phyloP scores from a whole-genome alignment of 2,113 vertebrate genomes.

The Gulo gulo region DNA sequence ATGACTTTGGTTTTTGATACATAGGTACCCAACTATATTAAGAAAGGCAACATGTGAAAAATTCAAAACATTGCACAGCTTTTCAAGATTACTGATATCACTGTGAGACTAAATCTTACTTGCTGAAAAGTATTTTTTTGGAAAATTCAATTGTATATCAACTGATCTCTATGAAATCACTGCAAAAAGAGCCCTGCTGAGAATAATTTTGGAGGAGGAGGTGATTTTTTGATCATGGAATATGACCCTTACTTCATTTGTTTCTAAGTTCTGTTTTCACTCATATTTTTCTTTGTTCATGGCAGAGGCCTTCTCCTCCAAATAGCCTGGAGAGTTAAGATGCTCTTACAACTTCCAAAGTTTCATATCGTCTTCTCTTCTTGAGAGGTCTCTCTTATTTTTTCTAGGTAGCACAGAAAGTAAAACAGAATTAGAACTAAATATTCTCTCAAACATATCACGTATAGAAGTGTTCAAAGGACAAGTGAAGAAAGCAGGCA shows the following conservation, averaged over 20 bases:
- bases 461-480: conserved; percentile 18
- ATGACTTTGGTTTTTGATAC: background rate
- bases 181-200: background rate
- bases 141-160: conserved; percentile 46
- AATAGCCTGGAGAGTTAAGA: background rate
- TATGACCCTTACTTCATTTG: conserved; percentile 1
- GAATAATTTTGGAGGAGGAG: background rate
- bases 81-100: background rate
- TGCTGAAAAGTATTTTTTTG: conserved; percentile 42
- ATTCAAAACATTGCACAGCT: background rate
- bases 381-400: background rate
- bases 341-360: background rate
- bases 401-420: conserved; percentile 6
- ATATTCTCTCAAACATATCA: conserved; percentile 1
- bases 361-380: background rate
- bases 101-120: background rate
- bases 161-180: conserved; percentile 22
- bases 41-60: background rate
- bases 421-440: conserved; percentile 44
- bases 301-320: background rate
- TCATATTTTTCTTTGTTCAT: conserved; percentile 13
- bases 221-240: background rate
- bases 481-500: conserved; percentile 33
- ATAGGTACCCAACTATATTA: background rate
- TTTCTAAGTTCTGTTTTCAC: conserved; percentile 37